Conservation (phyloP, 2,113 vertebrate genomes). For the Indri indri region DNA sequence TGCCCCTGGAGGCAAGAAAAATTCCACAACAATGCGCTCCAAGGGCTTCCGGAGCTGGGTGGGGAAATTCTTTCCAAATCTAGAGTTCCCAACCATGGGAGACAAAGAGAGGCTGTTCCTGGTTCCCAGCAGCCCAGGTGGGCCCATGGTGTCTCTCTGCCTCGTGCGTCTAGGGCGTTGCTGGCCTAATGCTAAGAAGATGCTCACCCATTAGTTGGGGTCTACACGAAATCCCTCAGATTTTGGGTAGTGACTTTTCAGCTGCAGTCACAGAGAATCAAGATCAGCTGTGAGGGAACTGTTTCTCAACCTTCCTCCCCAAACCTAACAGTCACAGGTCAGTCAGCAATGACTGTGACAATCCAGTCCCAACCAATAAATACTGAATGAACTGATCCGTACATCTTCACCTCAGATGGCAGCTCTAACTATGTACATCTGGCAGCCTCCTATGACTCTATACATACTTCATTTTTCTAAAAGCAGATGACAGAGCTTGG, state of each 20-base stretch:
- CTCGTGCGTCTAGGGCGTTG: fast-evolving
- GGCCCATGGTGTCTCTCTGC: background rate
- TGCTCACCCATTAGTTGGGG: fast-evolving
- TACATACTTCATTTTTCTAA: background rate
- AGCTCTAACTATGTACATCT: background rate
- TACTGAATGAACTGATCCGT: background rate
- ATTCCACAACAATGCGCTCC: slow-evolving; percentile 16
- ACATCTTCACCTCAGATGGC: background rate
- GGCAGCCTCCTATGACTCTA: background rate
- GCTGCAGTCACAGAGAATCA: background rate
- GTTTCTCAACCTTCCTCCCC: background rate
- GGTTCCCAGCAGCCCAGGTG: background rate
- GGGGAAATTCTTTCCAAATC: slow-evolving; percentile 8
- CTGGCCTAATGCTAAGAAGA: background rate
- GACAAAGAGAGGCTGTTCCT: fast-evolving
- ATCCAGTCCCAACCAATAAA: background rate
- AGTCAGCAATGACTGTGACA: background rate
- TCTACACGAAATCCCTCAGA: background rate
- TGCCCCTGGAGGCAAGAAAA: slow-evolving; percentile 21
- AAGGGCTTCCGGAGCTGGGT: background rate
- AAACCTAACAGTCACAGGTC: background rate
- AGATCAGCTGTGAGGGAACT: background rate
- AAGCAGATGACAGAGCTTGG: background rate
- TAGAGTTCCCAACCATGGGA: background rate
- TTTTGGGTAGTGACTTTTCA: background rate